phyloP scores from a whole-genome alignment of 2,797 vertebrate genomes.

The Alauda arvensis region DNA sequence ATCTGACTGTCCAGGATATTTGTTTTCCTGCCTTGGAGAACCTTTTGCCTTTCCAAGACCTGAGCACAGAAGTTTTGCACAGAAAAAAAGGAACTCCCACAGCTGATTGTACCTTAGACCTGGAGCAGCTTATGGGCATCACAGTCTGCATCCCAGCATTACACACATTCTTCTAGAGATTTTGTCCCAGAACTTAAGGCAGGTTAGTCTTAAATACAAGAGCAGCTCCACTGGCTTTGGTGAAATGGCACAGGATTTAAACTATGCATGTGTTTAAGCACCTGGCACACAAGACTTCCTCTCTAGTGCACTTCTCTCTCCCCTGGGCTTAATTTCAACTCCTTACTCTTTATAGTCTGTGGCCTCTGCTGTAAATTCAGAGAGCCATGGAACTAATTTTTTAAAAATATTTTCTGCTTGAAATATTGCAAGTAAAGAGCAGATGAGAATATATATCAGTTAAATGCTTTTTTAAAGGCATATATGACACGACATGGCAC shows the following conservation, averaged over 20 bases:
- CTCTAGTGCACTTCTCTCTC: conserved; percentile 12
- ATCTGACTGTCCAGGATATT: neutral
- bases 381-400: conserved; percentile 17
- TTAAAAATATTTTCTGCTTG: conserved; percentile 48
- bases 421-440: conserved; percentile 37
- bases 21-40: neutral
- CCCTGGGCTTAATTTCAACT: conserved; percentile 48
- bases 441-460: conserved; percentile 49
- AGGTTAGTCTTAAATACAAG: neutral
- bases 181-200: neutral
- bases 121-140: neutral
- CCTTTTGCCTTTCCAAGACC: neutral
- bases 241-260: neutral
- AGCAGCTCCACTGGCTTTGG: neutral
- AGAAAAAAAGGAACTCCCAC: neutral
- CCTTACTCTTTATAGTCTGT: conserved; percentile 29
- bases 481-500: neutral
- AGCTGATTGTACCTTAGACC: neutral
- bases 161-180: neutral
- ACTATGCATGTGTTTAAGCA: conserved; percentile 36
- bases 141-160: neutral
- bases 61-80: neutral
- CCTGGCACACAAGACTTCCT: neutral
- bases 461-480: conserved; percentile 49
- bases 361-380: conserved; percentile 40